phyloP scores from a whole-genome alignment of 2,888 invertebrate species.

The Sericinus montela region DNA sequence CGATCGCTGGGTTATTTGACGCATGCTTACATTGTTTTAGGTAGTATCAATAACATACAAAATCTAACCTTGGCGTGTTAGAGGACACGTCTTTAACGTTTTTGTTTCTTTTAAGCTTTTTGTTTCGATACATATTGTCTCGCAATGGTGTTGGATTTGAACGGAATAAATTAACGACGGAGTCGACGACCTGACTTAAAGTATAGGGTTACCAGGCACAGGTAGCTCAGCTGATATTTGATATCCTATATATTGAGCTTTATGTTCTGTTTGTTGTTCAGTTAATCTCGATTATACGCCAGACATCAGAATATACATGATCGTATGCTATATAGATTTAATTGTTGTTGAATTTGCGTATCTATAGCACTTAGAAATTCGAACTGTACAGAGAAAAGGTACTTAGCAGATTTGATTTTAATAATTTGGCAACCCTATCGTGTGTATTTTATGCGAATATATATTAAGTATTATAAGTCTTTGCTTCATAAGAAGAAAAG shows the following conservation, averaged over 20 bases:
- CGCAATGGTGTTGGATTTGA: slow-evolving; percentile 54
- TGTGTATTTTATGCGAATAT: not conserved
- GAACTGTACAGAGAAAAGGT: too few relatives aligned
- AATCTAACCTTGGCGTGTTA: slow-evolving; percentile 47
- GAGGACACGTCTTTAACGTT: slow-evolving; percentile 44
- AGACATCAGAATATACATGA: too few relatives aligned
- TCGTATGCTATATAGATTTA: too few relatives aligned
- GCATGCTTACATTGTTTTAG: slow-evolving; percentile 47
- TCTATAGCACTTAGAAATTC: too few relatives aligned
- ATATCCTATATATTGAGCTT: too few relatives aligned
- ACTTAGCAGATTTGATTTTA: not conserved
- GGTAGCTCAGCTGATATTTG: too few relatives aligned
- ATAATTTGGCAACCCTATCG: slow-evolving; percentile 1
- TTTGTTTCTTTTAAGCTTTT: slow-evolving; percentile 57
- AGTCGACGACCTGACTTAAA: slow-evolving; percentile 46
- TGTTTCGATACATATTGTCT: slow-evolving; percentile 60
- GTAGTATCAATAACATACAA: slow-evolving; percentile 28
- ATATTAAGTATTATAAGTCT: too few relatives aligned
- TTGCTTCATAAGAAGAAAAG: too few relatives aligned
- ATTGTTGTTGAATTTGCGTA: too few relatives aligned
- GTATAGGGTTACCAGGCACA: slow-evolving; percentile 12
- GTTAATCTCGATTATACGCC: too few relatives aligned
- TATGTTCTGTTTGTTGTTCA: too few relatives aligned
- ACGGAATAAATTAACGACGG: slow-evolving; percentile 63
- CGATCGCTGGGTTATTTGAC: slow-evolving; percentile 32